Evolutionary conservation across 2,888 invertebrate species (phyloP), one percentile per base, ranked within the genome.

Genomic region (Rhynchonema sp.): DNA sequence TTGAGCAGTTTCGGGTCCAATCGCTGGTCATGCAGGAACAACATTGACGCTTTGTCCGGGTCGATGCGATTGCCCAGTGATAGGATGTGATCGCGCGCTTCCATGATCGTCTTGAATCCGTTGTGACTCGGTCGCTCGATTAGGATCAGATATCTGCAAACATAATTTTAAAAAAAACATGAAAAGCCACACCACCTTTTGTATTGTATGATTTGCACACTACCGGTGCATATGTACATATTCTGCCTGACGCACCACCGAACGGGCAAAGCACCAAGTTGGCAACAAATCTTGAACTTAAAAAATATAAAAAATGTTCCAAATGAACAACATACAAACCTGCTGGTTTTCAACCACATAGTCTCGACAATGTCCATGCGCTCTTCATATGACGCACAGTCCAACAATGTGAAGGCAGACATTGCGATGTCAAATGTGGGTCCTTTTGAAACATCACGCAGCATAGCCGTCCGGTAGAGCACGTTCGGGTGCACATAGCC

Each of bases 121-220:
- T 84, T 83, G 63, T 81, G 82, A 0, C 84, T 83, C 3, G 91
- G 91, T 65, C 84, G 81, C 75, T 92, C 91, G 0, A 88, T 81
- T 2, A 92, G 78, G 22, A 92, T 79, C 72, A 56, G 26, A 30
- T 56, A 62, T 28, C 30, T 55, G 27, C 29, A 29, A 49, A n/a
- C n/a, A n/a, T n/a, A n/a, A n/a, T n/a, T n/a, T n/a, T n/a, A n/a
- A n/a, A n/a, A n/a, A n/a, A n/a, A n/a, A n/a, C n/a, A n/a, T n/a
- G n/a, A n/a, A n/a, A n/a, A n/a, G n/a, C n/a, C n/a, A n/a, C n/a
- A n/a, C n/a, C n/a, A n/a, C n/a, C n/a, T n/a, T n/a, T n/a, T n/a
- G n/a, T n/a, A n/a, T n/a, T n/a, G n/a, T n/a, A n/a, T n/a, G n/a
- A n/a, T n/a, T n/a, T n/a, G n/a, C n/a, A n/a, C n/a, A n/a, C n/a